phyloP scores from a whole-genome alignment of 2,797 vertebrate species.

The Perodicticus potto region DNA sequence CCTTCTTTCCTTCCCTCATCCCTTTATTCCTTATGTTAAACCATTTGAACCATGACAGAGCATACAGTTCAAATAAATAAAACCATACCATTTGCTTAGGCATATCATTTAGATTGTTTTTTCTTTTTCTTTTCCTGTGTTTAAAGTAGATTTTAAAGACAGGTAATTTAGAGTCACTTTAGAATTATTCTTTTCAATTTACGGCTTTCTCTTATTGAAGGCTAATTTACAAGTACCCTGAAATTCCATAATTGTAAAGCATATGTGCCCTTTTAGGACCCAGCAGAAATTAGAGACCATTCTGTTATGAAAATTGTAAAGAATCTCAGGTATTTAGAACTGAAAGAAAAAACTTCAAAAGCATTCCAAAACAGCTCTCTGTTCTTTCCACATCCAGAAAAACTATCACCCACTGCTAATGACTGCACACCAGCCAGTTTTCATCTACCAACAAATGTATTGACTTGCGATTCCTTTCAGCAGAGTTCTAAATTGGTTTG shows the following conservation, averaged over 20 bases:
- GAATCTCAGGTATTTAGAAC: constrained; percentile 73
- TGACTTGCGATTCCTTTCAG: constrained; percentile 6
- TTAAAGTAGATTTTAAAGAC: constrained; percentile 20
- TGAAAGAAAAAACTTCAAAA: constrained; percentile 64
- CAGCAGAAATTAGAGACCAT: constrained; percentile 11
- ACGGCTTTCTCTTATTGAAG: neutral
- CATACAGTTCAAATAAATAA: constrained; percentile 42
- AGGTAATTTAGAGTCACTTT: constrained; percentile 22
- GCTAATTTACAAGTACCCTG: constrained; percentile 12
- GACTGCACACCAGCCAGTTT: constrained; percentile 6
- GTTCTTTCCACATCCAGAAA: constrained; percentile 64
- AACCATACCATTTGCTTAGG: constrained; percentile 2
- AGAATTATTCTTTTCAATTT: constrained; percentile 45
- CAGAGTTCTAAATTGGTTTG: constrained; percentile 16
- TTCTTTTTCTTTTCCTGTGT: neutral
- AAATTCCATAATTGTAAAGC: constrained; percentile 16
- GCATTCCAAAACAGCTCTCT: constrained; percentile 64
- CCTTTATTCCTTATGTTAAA: constrained; percentile 40
- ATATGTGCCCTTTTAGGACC: constrained; percentile 5
- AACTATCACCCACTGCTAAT: constrained; percentile 57
- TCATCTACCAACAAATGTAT: constrained; percentile 34
- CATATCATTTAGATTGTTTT: neutral
- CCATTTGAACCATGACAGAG: neutral
- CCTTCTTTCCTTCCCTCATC: neutral
- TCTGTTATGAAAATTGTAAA: constrained; percentile 68